Evolutionary conservation across 2,888 invertebrate genomes (phyloP).

Genomic region (Tromatobia lineatoria): DNA sequence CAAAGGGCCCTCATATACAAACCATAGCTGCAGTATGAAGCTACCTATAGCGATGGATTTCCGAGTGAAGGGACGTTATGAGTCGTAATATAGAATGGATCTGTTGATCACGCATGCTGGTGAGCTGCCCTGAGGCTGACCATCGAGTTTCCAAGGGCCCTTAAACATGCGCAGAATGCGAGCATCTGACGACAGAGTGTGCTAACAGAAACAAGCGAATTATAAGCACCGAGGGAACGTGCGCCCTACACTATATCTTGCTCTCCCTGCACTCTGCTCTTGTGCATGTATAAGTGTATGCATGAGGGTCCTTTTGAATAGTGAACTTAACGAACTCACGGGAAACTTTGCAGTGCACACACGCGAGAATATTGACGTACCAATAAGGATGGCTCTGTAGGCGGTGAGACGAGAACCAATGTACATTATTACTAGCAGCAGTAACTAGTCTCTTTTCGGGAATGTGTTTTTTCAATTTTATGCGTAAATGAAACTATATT

Average conservation of each 20-base stretch:
- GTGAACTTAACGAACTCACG: constrained; percentile 64
- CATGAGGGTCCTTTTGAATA: constrained; percentile 48
- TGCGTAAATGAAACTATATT: too few relatives aligned
- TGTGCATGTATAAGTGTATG: not conserved
- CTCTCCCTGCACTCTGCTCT: not conserved
- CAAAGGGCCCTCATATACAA: not conserved
- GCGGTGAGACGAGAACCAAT: constrained; percentile 1
- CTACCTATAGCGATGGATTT: too few relatives aligned
- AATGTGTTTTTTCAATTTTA: too few relatives aligned
- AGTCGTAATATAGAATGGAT: constrained; percentile 17
- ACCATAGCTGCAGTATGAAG: constrained; percentile 20
- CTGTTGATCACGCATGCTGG: constrained; percentile 19
- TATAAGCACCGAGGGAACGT: constrained; percentile 7
- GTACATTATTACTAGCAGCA: constrained; percentile 11
- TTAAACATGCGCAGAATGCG: not conserved
- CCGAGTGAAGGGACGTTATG: not conserved
- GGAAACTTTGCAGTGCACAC: constrained; percentile 59
- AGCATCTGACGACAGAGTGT: constrained; percentile 5
- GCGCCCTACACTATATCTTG: constrained; percentile 12
- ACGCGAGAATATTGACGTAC: constrained; percentile 48
- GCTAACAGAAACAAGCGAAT: constrained; percentile 12
- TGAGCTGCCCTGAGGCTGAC: constrained; percentile 24
- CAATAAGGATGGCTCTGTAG: constrained; percentile 1
- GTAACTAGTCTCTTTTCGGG: not conserved
- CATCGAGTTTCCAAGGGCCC: constrained; percentile 21